Evolutionary conservation across 2,888 invertebrate species (phyloP), one percentile per base, ranked within the genome.

Genomic region (Subacronicta megacephala): DNA sequence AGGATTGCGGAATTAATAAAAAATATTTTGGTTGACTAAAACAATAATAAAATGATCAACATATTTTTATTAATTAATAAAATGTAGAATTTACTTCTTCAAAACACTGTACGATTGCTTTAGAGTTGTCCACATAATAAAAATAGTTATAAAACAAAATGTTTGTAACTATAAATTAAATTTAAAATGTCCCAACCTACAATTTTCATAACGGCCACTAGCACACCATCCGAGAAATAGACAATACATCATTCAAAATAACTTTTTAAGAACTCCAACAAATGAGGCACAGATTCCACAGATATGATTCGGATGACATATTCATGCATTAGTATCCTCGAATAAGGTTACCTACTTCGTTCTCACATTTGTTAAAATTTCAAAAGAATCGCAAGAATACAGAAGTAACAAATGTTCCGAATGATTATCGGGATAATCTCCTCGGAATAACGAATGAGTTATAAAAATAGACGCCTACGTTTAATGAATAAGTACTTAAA

Each of bases 291-390:
- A 65, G 43, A 70, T 73, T 62, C 63, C 46, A 29, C 29, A 36
- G 60, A 60, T 75, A 74, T 68, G 72, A 72, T 75, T 59, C 51
- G 44, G 49, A 26, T 47, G 70, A 74, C 64, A 72, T 68, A 57
- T 64, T 62, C 60, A 70, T 61, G 46, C 45, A 63, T 65, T 62
- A 53, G 29, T 63, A 49, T 16, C 33, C 42, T 13, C 31, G 37
- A 72, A 67, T 57, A 64, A 57, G 80, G 78, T 78, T 52, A 80
- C 72, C 76, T 65, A 77, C 56, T 60, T 80, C 9, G 12, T 47
- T 26, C 42, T 62, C 43, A 47, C 49, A 17, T 29, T 15, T 29
- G 35, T 43, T 52, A 57, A 53, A 60, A 26, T 43, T 37, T 35
- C 13, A 44, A 67, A 64, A 50, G 15, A 51, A 62, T 40, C 40